A percentile compares a stretch with the other conserved stretches of the same genome.
These are phyloP conservation scores for Eucera pruinosa DNA, from an alignment of 2,888 invertebrate species.

Conservation along the genomic window DNA sequence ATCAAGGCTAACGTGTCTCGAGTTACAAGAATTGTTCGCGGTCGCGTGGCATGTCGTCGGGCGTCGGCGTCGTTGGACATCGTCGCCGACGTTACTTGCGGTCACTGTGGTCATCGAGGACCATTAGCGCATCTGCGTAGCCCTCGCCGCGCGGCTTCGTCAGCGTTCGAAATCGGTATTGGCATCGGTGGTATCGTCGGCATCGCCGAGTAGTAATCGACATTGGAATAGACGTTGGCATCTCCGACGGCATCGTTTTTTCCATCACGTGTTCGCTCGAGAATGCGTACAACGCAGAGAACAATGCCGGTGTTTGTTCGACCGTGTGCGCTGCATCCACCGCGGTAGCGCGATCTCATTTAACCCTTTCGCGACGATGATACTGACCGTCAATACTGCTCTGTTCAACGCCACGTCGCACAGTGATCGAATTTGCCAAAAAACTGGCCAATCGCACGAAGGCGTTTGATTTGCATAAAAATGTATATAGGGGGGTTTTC, in stretches of 20 bases:
- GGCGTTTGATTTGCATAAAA: no score
- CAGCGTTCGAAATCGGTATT: constrained; percentile 29
- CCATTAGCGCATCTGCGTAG: constrained; percentile 11
- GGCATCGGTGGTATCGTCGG: constrained; percentile 25
- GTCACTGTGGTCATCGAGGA: constrained; percentile 1
- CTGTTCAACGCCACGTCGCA: no score
- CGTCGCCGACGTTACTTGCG: constrained; percentile 8
- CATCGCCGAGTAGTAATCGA: constrained; percentile 4
- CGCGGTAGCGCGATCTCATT: not conserved
- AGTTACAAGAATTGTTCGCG: constrained; percentile 74
- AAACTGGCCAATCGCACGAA: no score
- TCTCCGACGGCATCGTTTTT: constrained; percentile 13
- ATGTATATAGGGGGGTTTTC: no score
- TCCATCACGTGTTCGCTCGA: constrained; percentile 13
- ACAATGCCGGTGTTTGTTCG: constrained; percentile 48
- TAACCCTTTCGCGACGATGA: no score
- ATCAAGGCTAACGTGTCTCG: constrained; percentile 74
- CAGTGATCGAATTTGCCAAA: no score
- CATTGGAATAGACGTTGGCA: constrained; percentile 36
- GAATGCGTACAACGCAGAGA: constrained; percentile 19
- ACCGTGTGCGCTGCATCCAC: not conserved
- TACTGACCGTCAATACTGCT: no score
- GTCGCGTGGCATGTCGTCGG: constrained; percentile 71
- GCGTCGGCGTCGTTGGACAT: constrained; percentile 21
- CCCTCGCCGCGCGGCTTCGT: constrained; percentile 10